A percentile compares a stretch with the other conserved stretches of the same genome.
Conservation (phyloP, 2,888 invertebrate species). For the Parasteatoda lunata region DNA sequence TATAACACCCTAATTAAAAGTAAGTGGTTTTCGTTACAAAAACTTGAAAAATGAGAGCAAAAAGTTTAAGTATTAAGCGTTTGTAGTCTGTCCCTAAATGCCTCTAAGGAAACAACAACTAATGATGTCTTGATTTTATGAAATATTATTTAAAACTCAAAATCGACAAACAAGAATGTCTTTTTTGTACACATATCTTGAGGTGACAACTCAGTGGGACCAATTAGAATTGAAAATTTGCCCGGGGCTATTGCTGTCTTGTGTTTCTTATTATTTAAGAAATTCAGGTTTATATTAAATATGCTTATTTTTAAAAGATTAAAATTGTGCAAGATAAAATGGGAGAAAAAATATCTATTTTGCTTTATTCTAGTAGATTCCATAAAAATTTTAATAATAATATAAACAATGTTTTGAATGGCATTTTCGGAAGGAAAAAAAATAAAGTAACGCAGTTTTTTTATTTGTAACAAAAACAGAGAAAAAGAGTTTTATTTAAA, state of each 20-base stretch:
- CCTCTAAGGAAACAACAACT: not conserved
- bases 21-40: not conserved
- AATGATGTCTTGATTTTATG: not conserved
- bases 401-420: too few species aligned
- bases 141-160: not conserved
- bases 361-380: too few species aligned
- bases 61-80: too few species aligned
- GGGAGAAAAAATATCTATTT: too few species aligned
- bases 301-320: too few species aligned
- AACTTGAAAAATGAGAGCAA: not conserved
- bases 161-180: not conserved
- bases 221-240: constrained; percentile 51
- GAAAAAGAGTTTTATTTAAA: too few species aligned
- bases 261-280: not conserved
- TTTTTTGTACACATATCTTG: not conserved
- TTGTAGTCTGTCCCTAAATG: not conserved
- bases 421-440: too few species aligned
- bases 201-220: constrained; percentile 35
- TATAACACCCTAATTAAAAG: not conserved
- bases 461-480: too few species aligned
- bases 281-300: not conserved
- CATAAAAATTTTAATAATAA: too few species aligned
- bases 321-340: too few species aligned
- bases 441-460: too few species aligned
- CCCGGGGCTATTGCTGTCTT: constrained; percentile 6